Evolutionary conservation across 2,797 vertebrate species (phyloP), one percentile per base, ranked within the genome.

Genomic region (Paratrypauchen microcephalus): DNA sequence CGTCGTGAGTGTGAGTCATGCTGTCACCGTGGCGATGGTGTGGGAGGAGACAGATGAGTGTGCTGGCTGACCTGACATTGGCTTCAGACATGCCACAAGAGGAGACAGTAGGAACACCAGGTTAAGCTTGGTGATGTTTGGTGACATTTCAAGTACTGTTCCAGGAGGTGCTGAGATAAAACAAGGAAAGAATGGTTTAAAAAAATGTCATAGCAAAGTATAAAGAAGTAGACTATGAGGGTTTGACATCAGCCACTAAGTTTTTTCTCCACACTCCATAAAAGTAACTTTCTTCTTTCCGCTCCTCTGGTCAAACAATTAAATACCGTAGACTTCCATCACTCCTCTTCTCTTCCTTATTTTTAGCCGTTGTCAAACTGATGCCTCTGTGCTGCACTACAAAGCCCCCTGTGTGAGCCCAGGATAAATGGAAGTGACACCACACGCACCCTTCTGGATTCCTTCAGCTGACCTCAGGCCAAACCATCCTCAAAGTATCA

Each of bases 21-120:
- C 81, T 92, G 86, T 89, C 91, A 83, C 79, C 87, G 86, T 82
- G 78, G 72, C 85, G 86, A 82, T 79, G 73, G 80, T 72, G 19
- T 23, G n/a, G 54, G 55, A 73, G 74, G 69, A 79, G 69, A 82
- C 71, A 78, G 82, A 81, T 78, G 54, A 77, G 57, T 56, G 64
- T 69, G 70, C 68, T 69, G 71, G 55, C 24, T 80, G 91, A 83
- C 89, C 71, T 26, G 24, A 68, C 74, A 50, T 52, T 73, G 74
- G 73, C 76, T 71, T 70, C 48, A 70, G 74, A 75, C 73, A 73
- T 65, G 58, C 56, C 9, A 56, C 55, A 26, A 26, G 72, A 75
- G 56, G 65, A 83, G 81, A 84, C 73, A 78, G 70, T 69, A 66
- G 71, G 66, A 82, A 76, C 79, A 80, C 70, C 72, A 54, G 75